Evolutionary conservation across 2,113 vertebrate species (phyloP).

Genomic region (Channa argus): DNA sequence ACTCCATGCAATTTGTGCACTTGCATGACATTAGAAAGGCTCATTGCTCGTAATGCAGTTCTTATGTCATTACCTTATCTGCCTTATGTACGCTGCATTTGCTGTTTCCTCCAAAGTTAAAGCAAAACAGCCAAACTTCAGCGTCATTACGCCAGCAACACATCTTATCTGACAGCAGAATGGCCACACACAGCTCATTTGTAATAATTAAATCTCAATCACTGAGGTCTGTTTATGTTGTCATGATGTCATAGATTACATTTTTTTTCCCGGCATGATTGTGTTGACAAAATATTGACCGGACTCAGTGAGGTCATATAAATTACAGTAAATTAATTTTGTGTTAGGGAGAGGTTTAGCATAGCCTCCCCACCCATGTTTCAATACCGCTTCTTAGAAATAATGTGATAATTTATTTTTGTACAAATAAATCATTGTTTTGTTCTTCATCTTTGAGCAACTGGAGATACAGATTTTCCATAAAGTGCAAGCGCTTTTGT

Average conservation of each 20-base stretch:
- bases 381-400: not conserved
- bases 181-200: no score
- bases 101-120: no score
- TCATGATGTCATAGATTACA: conserved; percentile 24
- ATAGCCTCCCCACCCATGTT: not conserved
- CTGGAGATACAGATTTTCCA: no score
- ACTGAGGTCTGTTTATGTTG: not conserved
- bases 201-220: not conserved
- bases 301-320: conserved; percentile 1
- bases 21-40: no score
- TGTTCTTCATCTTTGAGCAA: no score
- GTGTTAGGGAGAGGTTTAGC: not conserved
- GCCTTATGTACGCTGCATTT: no score
- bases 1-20: no score
- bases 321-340: conserved; percentile 1
- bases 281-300: conserved; percentile 6
- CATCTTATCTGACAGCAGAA: no score
- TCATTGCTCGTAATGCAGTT: no score
- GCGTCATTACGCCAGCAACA: no score
- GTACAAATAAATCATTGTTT: not conserved
- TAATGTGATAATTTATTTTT: not conserved
- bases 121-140: no score
- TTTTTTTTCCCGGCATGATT: conserved; percentile 3
- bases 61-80: no score
- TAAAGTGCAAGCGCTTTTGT: not conserved